Percentiles rank a stretch among this genome's conserved stretches.
Evolutionary conservation across 2,113 vertebrate species (phyloP).

Genomic region (Boleophthalmus pectinirostris): DNA sequence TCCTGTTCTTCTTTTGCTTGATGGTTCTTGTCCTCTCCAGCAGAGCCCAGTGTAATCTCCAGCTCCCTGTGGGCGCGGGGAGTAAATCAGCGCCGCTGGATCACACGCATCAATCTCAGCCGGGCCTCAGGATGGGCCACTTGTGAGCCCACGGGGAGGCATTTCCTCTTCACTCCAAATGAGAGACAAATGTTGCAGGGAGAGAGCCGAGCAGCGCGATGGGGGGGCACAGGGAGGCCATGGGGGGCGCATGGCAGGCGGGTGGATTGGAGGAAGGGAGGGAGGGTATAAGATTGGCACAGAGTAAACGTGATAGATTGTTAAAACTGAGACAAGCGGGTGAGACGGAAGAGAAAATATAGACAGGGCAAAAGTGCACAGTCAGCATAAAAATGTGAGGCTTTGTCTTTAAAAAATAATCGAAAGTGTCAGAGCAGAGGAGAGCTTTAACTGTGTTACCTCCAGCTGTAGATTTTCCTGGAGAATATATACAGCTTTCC

Average conservation of each 20-base stretch:
- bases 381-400: conserved; percentile 42
- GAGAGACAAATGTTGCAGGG: conserved; percentile 70
- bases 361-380: conserved; percentile 29
- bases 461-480: conserved; percentile 27
- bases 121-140: conserved; percentile 69
- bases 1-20: conserved; percentile 48
- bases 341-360: conserved; percentile 22
- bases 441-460: conserved; percentile 27
- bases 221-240: not conserved
- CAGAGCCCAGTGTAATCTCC: conserved; percentile 68
- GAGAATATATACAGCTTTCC: conserved; percentile 13
- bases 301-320: conserved; percentile 52
- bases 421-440: conserved; percentile 25
- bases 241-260: conserved; percentile 13
- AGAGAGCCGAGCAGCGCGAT: conserved; percentile 26
- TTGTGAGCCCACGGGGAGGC: conserved; percentile 68
- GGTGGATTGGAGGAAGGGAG: not conserved
- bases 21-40: conserved; percentile 51
- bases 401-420: conserved; percentile 48
- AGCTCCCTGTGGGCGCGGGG: conserved; percentile 63
- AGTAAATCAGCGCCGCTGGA: conserved; percentile 80
- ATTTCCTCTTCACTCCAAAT: conserved; percentile 70
- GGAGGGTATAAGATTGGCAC: conserved; percentile 41
- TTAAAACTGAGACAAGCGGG: conserved; percentile 32
- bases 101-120: conserved; percentile 78